Conservation (phyloP, 2,888 invertebrate species). For the Cinara cedri region DNA sequence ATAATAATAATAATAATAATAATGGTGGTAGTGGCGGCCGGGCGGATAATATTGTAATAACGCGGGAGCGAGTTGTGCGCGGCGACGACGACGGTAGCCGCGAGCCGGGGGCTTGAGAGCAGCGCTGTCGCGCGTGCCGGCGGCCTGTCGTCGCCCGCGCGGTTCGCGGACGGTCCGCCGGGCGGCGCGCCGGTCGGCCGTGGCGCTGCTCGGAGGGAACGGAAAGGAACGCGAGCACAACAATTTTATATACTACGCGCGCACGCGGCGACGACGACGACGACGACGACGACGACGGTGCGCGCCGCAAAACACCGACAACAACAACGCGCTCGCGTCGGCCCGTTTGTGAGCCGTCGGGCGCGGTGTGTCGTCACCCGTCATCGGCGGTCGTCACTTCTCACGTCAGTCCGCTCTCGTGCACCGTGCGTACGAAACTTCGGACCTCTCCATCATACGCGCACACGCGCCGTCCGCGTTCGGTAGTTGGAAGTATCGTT, state of each 20-base stretch:
- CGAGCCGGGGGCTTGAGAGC: slow-evolving; percentile 30
- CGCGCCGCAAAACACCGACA: slow-evolving; percentile 38
- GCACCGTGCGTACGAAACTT: slow-evolving; percentile 58
- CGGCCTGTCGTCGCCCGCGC: not conserved
- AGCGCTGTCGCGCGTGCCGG: slow-evolving; percentile 31
- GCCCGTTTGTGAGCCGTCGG: slow-evolving; percentile 58
- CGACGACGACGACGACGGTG: not conserved
- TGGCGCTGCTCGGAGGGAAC: too few relatives aligned
- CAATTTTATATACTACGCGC: not conserved
- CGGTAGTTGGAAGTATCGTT: slow-evolving; percentile 10
- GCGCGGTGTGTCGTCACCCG: slow-evolving; percentile 54
- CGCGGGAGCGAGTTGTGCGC: not conserved
- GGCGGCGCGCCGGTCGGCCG: slow-evolving; percentile 1
- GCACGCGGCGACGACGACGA: too few relatives aligned
- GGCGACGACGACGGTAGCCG: not conserved
- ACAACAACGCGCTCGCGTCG: slow-evolving; percentile 57
- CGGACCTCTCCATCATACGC: slow-evolving; percentile 32
- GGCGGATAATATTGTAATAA: not conserved
- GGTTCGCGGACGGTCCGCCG: slow-evolving; percentile 35
- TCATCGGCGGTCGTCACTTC: slow-evolving; percentile 57
- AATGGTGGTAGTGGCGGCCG: not conserved
- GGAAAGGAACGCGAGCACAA: too few relatives aligned
- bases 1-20: too few relatives aligned
- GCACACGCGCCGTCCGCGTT: slow-evolving; percentile 20
- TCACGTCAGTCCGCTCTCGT: slow-evolving; percentile 58